A percentile compares a stretch with the other conserved stretches of the same genome.
phyloP scores from a whole-genome alignment of 2,888 invertebrate species.

The Cephus rjabovi region DNA sequence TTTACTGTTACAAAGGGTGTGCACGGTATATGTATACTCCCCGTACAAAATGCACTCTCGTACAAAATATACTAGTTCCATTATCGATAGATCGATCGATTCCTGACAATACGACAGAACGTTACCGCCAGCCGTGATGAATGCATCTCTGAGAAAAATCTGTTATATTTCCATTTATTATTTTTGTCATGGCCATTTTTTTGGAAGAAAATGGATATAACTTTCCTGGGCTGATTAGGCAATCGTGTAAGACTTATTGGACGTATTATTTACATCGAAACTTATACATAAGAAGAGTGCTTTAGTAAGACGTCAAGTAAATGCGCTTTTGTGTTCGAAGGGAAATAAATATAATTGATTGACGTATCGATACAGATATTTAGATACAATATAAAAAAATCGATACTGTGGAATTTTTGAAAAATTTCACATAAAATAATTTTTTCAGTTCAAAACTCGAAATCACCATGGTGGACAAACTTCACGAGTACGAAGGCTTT shows the following conservation, averaged over 20 bases:
- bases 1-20: not conserved
- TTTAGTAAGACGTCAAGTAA: not conserved
- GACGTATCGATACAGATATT: not conserved
- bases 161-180: not conserved
- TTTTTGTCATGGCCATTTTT: not conserved
- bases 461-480: slow-evolving; percentile 77
- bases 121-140: not conserved
- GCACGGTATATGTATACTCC: not conserved
- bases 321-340: not conserved
- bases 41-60: not conserved
- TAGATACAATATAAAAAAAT: not conserved
- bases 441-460: not conserved
- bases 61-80: not conserved
- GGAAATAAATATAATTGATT: not conserved
- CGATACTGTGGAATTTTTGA: not conserved
- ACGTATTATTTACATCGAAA: not conserved
- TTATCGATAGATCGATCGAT: not conserved
- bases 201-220: not conserved
- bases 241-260: not conserved
- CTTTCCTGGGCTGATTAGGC: not conserved
- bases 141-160: not conserved
- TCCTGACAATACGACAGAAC: not conserved
- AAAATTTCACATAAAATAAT: not conserved
- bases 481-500: slow-evolving; percentile 83
- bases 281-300: not conserved